These are phyloP conservation scores for Cyprinella venusta DNA, from an alignment of 2,797 vertebrate species.

Conservation along the genomic window DNA sequence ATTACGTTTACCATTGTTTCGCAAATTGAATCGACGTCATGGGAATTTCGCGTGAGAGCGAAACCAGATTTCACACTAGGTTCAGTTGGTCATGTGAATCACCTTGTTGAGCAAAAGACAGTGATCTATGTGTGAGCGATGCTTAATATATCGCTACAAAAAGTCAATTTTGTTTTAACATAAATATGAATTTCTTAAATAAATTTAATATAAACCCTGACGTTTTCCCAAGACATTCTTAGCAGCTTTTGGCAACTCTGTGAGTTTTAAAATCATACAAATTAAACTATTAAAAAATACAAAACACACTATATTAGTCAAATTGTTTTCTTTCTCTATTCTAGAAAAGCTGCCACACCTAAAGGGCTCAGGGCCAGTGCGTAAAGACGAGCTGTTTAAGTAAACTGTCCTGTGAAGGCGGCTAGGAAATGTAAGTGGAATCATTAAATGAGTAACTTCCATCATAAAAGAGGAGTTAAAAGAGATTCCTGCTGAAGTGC, in stretches of 20 bases:
- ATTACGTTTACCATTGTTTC: neutral
- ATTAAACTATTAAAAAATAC: neutral
- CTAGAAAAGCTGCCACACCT: neutral
- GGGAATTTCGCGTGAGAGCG: neutral
- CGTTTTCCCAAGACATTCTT: neutral
- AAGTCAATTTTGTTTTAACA: too few relatives aligned
- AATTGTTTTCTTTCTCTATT: neutral
- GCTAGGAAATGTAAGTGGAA: constrained; percentile 76
- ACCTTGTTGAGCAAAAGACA: neutral
- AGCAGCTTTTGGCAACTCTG: neutral
- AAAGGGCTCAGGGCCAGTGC: neutral
- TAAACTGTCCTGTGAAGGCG: constrained; percentile 48
- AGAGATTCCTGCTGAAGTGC: constrained; percentile 74
- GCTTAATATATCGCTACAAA: neutral
- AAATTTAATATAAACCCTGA: neutral
- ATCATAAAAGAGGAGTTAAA: constrained; percentile 75
- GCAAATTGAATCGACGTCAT: neutral
- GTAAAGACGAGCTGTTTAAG: constrained; percentile 28
- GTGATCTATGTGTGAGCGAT: too few relatives aligned
- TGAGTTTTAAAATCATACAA: neutral
- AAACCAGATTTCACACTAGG: neutral
- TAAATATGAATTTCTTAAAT: too few relatives aligned
- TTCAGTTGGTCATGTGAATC: neutral
- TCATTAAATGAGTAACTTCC: constrained; percentile 68
- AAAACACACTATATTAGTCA: neutral